phyloP scores from a whole-genome alignment of 2,888 invertebrate species.

The Phengaris arion region DNA sequence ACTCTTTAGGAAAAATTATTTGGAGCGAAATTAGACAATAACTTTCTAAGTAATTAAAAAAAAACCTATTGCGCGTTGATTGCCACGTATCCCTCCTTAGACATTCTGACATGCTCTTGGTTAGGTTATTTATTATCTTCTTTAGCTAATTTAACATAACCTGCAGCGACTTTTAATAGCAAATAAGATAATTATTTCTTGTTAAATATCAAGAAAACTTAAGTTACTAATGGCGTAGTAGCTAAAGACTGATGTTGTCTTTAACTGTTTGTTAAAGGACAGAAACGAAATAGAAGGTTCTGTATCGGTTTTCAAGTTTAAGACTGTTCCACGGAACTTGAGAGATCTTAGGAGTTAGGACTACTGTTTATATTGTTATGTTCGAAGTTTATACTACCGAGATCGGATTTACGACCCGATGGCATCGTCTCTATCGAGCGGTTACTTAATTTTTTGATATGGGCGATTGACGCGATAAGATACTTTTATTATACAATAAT shows the following conservation, averaged over 20 bases:
- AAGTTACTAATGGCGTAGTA: no score
- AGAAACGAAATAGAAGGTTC: neutral
- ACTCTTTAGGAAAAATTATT: no score
- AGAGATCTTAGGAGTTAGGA: neutral
- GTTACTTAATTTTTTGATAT: conserved; percentile 14
- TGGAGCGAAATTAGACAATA: no score
- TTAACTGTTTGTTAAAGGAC: neutral
- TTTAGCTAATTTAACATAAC: neutral
- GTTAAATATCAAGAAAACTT: no score
- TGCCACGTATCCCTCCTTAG: no score
- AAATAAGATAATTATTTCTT: no score
- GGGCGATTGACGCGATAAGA: neutral
- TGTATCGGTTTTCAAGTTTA: neutral
- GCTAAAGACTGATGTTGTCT: no score
- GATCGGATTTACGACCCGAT: neutral
- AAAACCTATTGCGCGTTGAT: no score
- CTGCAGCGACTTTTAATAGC: no score
- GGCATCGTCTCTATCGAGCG: neutral
- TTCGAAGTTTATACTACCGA: neutral
- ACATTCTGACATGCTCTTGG: no score
- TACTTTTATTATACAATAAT: neutral
- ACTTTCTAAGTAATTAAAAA: no score
- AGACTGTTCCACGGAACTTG: neutral
- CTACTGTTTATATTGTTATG: conserved; percentile 3
- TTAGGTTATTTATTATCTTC: neutral